Evolutionary conservation across 2,888 invertebrate species (phyloP), one percentile per base, ranked within the genome.

Genomic region (Cyclophora punctaria): DNA sequence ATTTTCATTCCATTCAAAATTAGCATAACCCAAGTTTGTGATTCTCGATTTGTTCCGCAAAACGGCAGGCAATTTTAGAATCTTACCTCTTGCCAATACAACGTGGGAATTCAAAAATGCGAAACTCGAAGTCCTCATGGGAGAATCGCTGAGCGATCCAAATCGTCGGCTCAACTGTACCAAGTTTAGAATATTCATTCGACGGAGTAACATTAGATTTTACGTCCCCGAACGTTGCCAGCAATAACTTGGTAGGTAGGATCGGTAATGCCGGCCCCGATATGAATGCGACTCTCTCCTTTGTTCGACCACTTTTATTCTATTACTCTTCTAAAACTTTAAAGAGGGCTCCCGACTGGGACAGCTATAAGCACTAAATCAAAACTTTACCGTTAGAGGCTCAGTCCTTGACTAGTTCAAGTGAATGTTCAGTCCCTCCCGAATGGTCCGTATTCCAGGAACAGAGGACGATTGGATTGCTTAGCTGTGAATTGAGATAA

Each of bases 331-430:
- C 78, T 80, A 73, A 79, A 85, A 86, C 75, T 85, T 85, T 83
- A 80, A 84, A 84, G 83, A 83, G 82, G 80, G 70, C 71, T 74
- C 74, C 71, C 76, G 73, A 73, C 75, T 75, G 78, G 72, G 80
- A 80, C 80, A 79, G 82, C 80, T 82, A 85, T 85, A 83, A 83
- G 84, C 80, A 80, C 80, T 87, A 87, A 87, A 86, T 87, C 87
- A 87, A 85, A 87, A 87, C 88, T 87, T 86, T 77, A 67, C 73
- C 82, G 75, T 75, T 75, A 73, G 70, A 69, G 73, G 71, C 70
- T 71, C 69, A 70, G 66, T 73, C 63, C 73, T 73, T 73, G 63
- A 73, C 71, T 75, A 80, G 73, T 78, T 78, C 69, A 67, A 77
- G 73, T 78, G 82, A 80, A 80, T 83, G 77, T 69, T 71, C 62